Conservation (phyloP, 1,140 invertebrate species). For the Brachystomella parvula region DNA sequence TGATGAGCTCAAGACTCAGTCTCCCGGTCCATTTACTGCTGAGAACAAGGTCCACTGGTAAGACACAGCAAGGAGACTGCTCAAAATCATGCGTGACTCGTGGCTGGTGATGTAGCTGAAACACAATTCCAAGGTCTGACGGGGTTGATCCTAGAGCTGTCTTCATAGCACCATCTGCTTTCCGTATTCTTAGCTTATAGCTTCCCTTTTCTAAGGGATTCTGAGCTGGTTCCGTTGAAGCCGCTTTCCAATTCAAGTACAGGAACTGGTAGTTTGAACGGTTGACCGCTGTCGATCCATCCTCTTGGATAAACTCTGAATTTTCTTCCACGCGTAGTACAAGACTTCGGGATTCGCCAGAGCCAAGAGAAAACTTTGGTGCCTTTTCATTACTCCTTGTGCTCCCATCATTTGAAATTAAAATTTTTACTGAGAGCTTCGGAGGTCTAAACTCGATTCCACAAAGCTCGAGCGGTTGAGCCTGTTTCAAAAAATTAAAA, state of each 20-base stretch:
- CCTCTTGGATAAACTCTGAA: neutral
- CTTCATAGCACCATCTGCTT: neutral
- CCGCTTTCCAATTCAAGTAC: neutral
- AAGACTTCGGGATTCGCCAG: conserved; percentile 15
- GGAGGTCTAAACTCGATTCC: conserved; percentile 22
- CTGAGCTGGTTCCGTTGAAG: neutral
- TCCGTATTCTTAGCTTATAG: neutral
- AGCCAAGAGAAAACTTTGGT: neutral
- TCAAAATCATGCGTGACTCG: conserved; percentile 10
- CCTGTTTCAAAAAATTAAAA: conserved; percentile 9
- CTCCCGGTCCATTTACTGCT: conserved; percentile 3
- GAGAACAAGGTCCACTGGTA: conserved; percentile 9
- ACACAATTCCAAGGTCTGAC: neutral
- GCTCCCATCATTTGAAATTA: conserved; percentile 13
- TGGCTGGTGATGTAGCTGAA: conserved; percentile 1
- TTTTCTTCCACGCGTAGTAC: conserved; percentile 7
- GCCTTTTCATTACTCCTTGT: neutral
- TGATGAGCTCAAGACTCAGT: conserved; percentile 3
- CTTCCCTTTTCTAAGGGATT: neutral
- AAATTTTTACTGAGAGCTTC: conserved; percentile 3
- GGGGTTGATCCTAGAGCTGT: neutral
- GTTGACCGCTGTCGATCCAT: neutral
- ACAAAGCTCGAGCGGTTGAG: conserved; percentile 9
- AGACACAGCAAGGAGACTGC: conserved; percentile 6
- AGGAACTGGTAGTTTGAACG: neutral